Conservation (phyloP, 2,113 vertebrate species). For the Gopherus flavomarginatus region DNA sequence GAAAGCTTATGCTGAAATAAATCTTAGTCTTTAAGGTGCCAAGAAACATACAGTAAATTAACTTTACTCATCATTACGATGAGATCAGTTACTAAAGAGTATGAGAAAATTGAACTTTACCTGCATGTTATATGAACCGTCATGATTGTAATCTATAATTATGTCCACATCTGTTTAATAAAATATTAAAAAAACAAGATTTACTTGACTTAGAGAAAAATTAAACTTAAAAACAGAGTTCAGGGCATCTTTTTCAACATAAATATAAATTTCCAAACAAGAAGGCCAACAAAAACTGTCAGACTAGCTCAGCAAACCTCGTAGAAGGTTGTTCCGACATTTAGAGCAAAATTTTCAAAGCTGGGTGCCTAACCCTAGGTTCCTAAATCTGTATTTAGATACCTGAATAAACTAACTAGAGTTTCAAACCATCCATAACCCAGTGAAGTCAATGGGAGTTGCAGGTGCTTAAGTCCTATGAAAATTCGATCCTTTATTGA, state of each 20-base stretch:
- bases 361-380: not conserved
- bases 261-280: not conserved
- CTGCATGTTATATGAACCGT: conserved; percentile 93
- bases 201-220: not conserved
- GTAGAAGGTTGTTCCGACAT: not conserved
- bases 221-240: not conserved
- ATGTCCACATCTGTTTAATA: conserved; percentile 84
- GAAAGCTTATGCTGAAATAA: no score
- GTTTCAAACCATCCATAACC: not conserved
- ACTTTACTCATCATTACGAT: not conserved
- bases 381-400: not conserved
- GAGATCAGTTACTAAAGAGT: not conserved
- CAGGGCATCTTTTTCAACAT: not conserved
- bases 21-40: no score
- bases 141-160: conserved; percentile 85
- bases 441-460: not conserved
- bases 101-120: conserved; percentile 73
- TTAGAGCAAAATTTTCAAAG: not conserved
- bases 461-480: not conserved
- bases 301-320: not conserved
- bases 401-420: not conserved
- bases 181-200: conserved; percentile 18
- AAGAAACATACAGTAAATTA: not conserved
- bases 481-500: not conserved
- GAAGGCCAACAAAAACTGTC: not conserved